phyloP scores from a whole-genome alignment of 2,797 vertebrate species.

The Enteromius radiatus region DNA sequence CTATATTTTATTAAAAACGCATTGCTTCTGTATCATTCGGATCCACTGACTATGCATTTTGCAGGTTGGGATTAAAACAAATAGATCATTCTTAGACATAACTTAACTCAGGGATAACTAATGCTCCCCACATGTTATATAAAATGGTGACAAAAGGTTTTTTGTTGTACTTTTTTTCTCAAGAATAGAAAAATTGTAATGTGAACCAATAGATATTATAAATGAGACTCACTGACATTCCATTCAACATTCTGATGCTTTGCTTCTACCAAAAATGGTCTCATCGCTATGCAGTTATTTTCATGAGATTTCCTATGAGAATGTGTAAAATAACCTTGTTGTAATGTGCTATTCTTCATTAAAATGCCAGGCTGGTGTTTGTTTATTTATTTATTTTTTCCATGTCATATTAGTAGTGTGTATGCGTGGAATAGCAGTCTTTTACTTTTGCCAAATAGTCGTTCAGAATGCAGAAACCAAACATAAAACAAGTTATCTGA shows the following conservation, averaged over 20 bases:
- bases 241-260: slow-evolving; percentile 1
- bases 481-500: not conserved
- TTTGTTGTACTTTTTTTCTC: not conserved
- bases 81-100: not conserved
- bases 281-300: slow-evolving; percentile 9
- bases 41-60: not conserved
- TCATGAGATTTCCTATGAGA: slow-evolving; percentile 5
- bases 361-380: slow-evolving; percentile 24
- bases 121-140: not conserved
- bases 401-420: slow-evolving; percentile 3
- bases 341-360: slow-evolving; percentile 26
- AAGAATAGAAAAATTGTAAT: not conserved
- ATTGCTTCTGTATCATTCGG: not conserved
- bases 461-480: not conserved
- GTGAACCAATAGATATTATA: not conserved
- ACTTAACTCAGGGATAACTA: slow-evolving; percentile 28
- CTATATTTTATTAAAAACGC: not conserved
- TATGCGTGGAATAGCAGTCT: not conserved
- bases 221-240: slow-evolving; percentile 19
- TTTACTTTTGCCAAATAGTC: not conserved
- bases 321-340: slow-evolving; percentile 28
- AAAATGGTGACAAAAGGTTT: not conserved
- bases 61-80: not conserved
- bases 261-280: slow-evolving; percentile 17
- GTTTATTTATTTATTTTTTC: not conserved